phyloP scores from a whole-genome alignment of 35 echinoderm and acorn worm genomes.

The Ophioderma brevispina region DNA sequence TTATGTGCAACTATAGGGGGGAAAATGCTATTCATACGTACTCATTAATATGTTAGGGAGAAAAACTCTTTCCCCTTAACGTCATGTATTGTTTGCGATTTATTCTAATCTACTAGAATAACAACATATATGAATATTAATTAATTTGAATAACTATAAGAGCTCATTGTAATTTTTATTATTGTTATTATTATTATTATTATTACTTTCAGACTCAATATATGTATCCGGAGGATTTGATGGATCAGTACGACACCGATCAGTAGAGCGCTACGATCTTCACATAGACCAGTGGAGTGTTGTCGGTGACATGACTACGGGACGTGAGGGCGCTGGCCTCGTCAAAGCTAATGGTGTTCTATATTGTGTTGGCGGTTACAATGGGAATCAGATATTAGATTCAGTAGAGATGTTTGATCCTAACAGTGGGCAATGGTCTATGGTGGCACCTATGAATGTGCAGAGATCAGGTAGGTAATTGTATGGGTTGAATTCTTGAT shows the following conservation, averaged over 20 bases:
- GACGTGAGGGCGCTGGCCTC: slow-evolving; percentile 78
- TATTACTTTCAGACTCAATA: slow-evolving; percentile 35
- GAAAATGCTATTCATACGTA: no score
- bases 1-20: no score
- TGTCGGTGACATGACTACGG: slow-evolving; percentile 45
- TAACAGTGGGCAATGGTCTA: slow-evolving; percentile 49
- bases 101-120: no score
- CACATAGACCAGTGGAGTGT: slow-evolving; percentile 70
- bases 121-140: no score
- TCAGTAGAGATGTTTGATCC: slow-evolving; percentile 70
- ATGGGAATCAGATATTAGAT: slow-evolving; percentile 45
- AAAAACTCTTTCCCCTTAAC: no score
- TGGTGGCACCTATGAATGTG: slow-evolving; percentile 51
- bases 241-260: slow-evolving; percentile 46
- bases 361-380: slow-evolving; percentile 70
- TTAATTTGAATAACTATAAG: no score
- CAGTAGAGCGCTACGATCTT: slow-evolving; percentile 63
- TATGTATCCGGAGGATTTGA: slow-evolving; percentile 81
- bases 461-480: slow-evolving; percentile 55
- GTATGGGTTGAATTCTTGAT: no score
- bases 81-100: no score
- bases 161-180: no score
- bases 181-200: no score
- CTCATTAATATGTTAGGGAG: no score
- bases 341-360: slow-evolving; percentile 49